Evolutionary conservation across 2,888 invertebrate genomes (phyloP).

Genomic region (Coecobrya sp.): DNA sequence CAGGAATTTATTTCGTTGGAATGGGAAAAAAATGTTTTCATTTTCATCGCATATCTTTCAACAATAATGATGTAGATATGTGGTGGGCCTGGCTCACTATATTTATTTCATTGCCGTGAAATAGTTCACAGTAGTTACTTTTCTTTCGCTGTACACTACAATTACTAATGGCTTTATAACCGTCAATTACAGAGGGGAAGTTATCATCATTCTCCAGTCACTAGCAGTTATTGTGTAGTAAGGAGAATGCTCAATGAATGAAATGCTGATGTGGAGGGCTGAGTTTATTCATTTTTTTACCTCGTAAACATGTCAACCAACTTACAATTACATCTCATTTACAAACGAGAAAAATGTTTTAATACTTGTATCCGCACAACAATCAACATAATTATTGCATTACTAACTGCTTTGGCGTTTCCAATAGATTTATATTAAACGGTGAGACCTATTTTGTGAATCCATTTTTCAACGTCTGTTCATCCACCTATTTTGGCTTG

Average conservation of each 20-base stretch:
- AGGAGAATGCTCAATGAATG: conserved; percentile 6
- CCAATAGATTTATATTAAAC: too few relatives aligned
- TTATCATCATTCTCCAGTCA: not conserved
- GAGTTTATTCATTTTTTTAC: conserved; percentile 56
- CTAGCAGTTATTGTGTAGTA: not conserved
- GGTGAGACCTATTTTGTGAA: not conserved
- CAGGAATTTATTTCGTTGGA: conserved; percentile 20
- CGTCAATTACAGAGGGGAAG: conserved; percentile 20
- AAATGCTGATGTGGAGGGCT: conserved; percentile 20
- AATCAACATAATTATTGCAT: not conserved
- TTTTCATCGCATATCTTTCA: conserved; percentile 26
- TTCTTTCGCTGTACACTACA: not conserved
- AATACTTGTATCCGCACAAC: not conserved
- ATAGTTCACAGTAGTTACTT: not conserved
- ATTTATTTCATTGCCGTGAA: conserved; percentile 30
- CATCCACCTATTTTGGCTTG: too few relatives aligned
- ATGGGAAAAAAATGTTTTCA: not conserved
- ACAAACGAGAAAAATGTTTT: conserved; percentile 45
- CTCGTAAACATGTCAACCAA: conserved; percentile 76
- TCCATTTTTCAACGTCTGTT: too few relatives aligned
- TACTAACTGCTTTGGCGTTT: too few relatives aligned
- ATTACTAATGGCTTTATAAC: conserved; percentile 36
- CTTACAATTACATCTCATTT: conserved; percentile 68
- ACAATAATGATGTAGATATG: not conserved
- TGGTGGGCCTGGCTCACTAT: not conserved